A percentile compares a stretch with the other conserved stretches of the same genome.
Conservation (phyloP, 2,888 invertebrate genomes). For the Drosophila neutralis region DNA sequence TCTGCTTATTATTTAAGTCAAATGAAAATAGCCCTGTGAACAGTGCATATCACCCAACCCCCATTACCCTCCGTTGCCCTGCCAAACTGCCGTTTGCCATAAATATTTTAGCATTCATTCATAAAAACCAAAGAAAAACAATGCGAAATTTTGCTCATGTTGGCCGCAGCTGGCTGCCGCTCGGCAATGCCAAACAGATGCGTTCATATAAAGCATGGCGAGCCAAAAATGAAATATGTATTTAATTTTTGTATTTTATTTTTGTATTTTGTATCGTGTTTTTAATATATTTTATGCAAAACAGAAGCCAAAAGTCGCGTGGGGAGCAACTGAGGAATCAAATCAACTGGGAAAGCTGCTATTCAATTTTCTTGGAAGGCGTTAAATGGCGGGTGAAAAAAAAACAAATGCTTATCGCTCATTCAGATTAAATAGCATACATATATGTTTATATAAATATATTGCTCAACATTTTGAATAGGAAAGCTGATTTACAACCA, state of each 20-base stretch:
- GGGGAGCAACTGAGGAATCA: constrained; percentile 5
- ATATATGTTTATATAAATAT: not conserved
- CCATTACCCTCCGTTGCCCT: not conserved
- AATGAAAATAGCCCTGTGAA: constrained; percentile 62
- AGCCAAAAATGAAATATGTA: constrained; percentile 63
- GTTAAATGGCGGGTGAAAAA: constrained; percentile 43
- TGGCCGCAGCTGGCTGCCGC: constrained; percentile 54
- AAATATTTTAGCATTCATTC: constrained; percentile 72
- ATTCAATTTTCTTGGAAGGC: constrained; percentile 45
- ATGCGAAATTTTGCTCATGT: constrained; percentile 52
- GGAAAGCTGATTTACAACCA: not conserved
- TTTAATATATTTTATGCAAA: constrained; percentile 52
- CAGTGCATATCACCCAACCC: constrained; percentile 10
- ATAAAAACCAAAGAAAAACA: constrained; percentile 57
- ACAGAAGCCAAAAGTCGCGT: constrained; percentile 34
- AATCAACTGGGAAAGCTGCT: constrained; percentile 30
- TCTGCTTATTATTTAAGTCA: constrained; percentile 75
- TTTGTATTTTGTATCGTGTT: constrained; percentile 16
- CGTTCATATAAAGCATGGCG: constrained; percentile 37
- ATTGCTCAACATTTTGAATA: not conserved
- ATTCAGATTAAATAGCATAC: constrained; percentile 1
- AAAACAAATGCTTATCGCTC: constrained; percentile 41
- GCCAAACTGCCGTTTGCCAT: constrained; percentile 34
- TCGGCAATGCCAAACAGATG: constrained; percentile 65
- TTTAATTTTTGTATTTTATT: constrained; percentile 32